Base-by-base conservation (phyloP, 2,888 invertebrate species). In the Malacosoma neustria region DNA sequence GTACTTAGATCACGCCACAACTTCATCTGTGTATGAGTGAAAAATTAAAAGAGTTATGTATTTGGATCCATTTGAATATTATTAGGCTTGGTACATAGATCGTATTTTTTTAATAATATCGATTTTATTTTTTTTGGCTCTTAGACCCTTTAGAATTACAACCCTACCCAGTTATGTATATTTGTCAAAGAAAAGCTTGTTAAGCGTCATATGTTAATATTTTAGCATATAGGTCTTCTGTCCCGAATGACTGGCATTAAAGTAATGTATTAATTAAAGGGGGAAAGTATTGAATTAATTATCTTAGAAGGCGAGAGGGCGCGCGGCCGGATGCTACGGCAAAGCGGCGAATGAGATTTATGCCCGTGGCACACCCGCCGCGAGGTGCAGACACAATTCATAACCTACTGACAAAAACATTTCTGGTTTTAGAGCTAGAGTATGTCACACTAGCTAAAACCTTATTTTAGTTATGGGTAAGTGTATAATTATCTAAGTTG, bases 251-350 rank as follows among this genome's bases (percentile, higher is more conserved):
- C 40, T 41, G 41, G 38, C 46, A 55, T 54, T 54, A 57, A 56
- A 57, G 56, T 54, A 54, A 57, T 56, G 54, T 57, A 60, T 67
- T 65, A 66, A 67, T 67, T 59, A 60, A 56, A 60, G 48, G 56
- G 53, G 54, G 53, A 57, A 57, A 54, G 56, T 57, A 65, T 57
- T 63, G 60, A 62, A 63, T 71, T 66, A 70, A 66, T 63, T 61
- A 61, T 58, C 40, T 49, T 49, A 37, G 48, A 48, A 57, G 57
- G 52, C 51, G 53, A 46, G 48, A 49, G 54, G 49, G 49, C 48
- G 53, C 46, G 45, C 45, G 47, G 41, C 40, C 51, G 62, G 61
- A 60, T 54, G 54, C 49, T 46, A 39, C 44, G 46, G 53, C 56
- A 54, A 51, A 57, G 64, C 55, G 56, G 60, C 40, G 55, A 54